Conservation (phyloP, 1,140 invertebrate species). For the Portunus trituberculatus region DNA sequence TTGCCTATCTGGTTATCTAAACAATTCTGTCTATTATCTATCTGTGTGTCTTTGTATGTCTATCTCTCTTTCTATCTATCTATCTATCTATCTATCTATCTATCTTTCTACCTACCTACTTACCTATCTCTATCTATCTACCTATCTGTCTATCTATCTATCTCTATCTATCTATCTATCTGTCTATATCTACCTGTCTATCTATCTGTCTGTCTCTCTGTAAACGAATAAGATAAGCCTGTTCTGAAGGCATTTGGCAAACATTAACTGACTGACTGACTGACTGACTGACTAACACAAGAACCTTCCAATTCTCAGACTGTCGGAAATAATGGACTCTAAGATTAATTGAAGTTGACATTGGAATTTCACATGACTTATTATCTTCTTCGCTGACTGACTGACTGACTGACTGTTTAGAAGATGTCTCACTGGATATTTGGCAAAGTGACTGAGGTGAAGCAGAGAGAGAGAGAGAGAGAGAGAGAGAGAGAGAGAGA, state of each 20-base stretch:
- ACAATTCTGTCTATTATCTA: neutral
- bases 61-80: slow-evolving; percentile 42
- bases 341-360: no score
- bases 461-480: neutral
- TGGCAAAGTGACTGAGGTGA: no score
- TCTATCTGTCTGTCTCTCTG: neutral
- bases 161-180: slow-evolving; percentile 29
- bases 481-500: slow-evolving; percentile 15
- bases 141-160: neutral
- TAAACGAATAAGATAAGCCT: neutral
- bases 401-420: no score
- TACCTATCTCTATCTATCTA: slow-evolving; percentile 39
- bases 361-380: no score
- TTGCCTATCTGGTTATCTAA: neutral
- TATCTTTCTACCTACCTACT: no score
- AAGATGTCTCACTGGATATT: no score
- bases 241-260: no score
- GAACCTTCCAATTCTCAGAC: no score
- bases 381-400: no score
- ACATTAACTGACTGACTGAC: no score
- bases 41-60: slow-evolving; percentile 30
- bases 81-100: slow-evolving; percentile 33
- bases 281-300: no score
- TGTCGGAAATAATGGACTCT: no score
- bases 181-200: neutral